These are phyloP conservation scores for Stomatorhinus ivindoensis DNA, from an alignment of 2,113 vertebrate genomes.

Conservation along the genomic window DNA sequence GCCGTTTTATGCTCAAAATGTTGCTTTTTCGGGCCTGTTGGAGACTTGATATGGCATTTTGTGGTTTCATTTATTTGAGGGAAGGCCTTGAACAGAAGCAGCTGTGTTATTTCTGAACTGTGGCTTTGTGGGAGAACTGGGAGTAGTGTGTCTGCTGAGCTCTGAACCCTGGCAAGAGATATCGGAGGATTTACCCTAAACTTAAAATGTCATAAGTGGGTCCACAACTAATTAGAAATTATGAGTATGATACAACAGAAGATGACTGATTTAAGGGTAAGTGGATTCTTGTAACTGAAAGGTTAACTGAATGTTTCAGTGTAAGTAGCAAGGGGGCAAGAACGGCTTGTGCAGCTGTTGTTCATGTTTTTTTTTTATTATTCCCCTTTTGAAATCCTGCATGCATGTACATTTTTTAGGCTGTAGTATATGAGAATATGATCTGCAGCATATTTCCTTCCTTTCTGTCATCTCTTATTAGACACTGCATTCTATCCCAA, in stretches of 20 bases:
- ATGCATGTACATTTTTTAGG: background rate
- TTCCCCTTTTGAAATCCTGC: background rate
- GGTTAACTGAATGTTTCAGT: background rate
- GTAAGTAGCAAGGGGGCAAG: background rate
- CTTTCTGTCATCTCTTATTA: background rate
- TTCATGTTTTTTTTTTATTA: background rate
- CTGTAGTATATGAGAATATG: background rate
- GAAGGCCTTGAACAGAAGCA: conserved; percentile 1
- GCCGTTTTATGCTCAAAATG: conserved; percentile 24
- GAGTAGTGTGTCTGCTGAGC: conserved; percentile 14
- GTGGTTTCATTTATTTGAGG: conserved; percentile 22
- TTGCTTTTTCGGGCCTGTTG: conserved; percentile 19
- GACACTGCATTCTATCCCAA: background rate
- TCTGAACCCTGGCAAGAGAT: conserved; percentile 3
- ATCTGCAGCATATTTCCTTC: background rate
- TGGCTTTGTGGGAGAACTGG: conserved; percentile 14
- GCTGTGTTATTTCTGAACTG: conserved; percentile 29
- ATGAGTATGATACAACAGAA: background rate
- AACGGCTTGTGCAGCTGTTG: background rate
- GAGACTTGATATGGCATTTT: conserved; percentile 30
- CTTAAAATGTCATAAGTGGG: background rate
- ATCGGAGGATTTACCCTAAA: conserved; percentile 1
- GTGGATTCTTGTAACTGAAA: background rate
- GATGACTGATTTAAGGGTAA: background rate
- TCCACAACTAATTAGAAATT: background rate